These are phyloP conservation scores for Andricus quercusramuli DNA, from an alignment of 2,888 invertebrate genomes.

Conservation along the genomic window DNA sequence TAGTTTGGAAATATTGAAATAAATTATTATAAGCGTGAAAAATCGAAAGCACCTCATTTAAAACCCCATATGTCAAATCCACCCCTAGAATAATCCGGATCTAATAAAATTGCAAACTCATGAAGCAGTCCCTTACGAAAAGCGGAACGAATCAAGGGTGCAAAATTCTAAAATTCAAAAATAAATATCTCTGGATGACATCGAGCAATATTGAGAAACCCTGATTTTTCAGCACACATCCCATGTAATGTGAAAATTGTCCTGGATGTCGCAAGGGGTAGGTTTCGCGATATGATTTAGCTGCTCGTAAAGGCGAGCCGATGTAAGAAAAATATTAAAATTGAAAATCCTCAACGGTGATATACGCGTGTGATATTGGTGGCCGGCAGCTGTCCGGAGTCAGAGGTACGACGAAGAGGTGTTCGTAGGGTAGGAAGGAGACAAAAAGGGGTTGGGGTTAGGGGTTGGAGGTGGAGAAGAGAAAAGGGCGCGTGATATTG, in stretches of 20 bases:
- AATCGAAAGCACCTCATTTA: neutral
- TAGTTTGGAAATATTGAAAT: too few relatives aligned
- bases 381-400: slow-evolving; percentile 75
- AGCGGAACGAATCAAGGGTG: slow-evolving; percentile 32
- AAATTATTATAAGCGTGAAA: neutral
- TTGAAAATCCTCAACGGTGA: slow-evolving; percentile 75
- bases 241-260: neutral
- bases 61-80: neutral
- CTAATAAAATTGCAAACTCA: slow-evolving; percentile 20
- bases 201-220: slow-evolving; percentile 21
- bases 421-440: slow-evolving; percentile 48
- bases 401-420: slow-evolving; percentile 51
- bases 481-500: slow-evolving; percentile 68
- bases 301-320: slow-evolving; percentile 71
- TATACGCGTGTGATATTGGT: slow-evolving; percentile 77
- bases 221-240: neutral
- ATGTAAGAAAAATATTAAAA: slow-evolving; percentile 77
- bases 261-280: slow-evolving; percentile 45
- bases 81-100: neutral
- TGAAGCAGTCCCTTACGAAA: slow-evolving; percentile 1
- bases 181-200: slow-evolving; percentile 16
- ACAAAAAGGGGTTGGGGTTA: slow-evolving; percentile 43
- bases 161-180: slow-evolving; percentile 24
- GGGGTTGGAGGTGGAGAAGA: slow-evolving; percentile 44
- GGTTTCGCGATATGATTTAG: slow-evolving; percentile 69